These are phyloP conservation scores for Drosophila anomelani DNA, from an alignment of 2,888 invertebrate genomes.

Conservation along the genomic window DNA sequence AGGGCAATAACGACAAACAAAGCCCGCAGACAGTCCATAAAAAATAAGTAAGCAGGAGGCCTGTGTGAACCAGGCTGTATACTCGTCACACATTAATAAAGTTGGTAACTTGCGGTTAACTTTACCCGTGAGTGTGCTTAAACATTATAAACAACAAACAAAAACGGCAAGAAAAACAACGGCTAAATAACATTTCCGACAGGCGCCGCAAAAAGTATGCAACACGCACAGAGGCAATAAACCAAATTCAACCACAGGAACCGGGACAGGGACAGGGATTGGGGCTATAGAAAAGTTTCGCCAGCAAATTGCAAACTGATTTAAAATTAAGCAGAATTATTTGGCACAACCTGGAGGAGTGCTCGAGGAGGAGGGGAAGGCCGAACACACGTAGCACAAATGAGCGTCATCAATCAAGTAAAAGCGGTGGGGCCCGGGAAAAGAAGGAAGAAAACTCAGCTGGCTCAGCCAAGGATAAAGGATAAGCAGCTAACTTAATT, in stretches of 20 bases:
- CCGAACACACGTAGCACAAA: constrained; percentile 57
- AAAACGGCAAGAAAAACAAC: constrained; percentile 33
- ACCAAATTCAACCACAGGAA: constrained; percentile 66
- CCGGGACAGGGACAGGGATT: not conserved
- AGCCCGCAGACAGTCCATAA: constrained; percentile 48
- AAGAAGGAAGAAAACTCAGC: not conserved
- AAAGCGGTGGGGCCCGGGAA: constrained; percentile 7
- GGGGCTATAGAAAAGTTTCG: constrained; percentile 39
- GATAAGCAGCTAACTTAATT: constrained; percentile 64
- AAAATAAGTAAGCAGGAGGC: constrained; percentile 43
- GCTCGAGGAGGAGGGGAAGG: constrained; percentile 25
- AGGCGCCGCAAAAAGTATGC: constrained; percentile 61
- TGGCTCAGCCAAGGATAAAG: constrained; percentile 47
- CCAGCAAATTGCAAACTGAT: constrained; percentile 74
- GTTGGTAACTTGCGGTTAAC: constrained; percentile 74
- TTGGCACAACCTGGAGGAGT: constrained; percentile 52
- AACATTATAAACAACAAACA: constrained; percentile 67
- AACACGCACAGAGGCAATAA: constrained; percentile 72
- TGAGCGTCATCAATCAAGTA: constrained; percentile 76
- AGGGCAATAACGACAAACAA: constrained; percentile 46
- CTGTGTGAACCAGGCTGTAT: constrained; percentile 22
- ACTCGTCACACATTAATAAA: constrained; percentile 71
- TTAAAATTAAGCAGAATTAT: constrained; percentile 78
- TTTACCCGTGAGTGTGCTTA: constrained; percentile 78
- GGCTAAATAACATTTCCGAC: constrained; percentile 65